Base-by-base conservation (phyloP, 2,113 vertebrate species). In the Tragelaphus strepsiceros region DNA sequence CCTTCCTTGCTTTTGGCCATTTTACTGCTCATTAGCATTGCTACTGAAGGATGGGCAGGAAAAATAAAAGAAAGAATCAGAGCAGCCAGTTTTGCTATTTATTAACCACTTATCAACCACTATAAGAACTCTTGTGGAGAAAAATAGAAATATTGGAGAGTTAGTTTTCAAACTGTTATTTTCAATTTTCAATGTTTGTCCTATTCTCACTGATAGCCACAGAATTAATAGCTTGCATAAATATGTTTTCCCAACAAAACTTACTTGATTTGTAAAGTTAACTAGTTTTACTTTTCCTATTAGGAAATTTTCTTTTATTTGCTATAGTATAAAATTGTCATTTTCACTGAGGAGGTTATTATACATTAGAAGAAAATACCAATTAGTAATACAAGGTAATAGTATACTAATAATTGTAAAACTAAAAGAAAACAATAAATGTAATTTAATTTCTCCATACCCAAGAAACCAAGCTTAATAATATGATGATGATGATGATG, bases 21-120 rank as follows among this genome's bases (percentile, higher is more conserved):
- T 97, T 96, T 94, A 28, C 80, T 95, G 84, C 89, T 97, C 46
- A 97, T 97, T 97, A 97, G 88, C 86, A 98, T 81, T 83, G 92
- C 39, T 53, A 91, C 71, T 83, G 92, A 97, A 96, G 86, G 58
- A 58, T 91, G 17, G 35, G 93, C 46, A 93, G 54, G 61, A 97
- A 97, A 93, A 91, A 83, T 3, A 83, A 87, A 88, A 54, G 39
- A 39, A 96, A 87, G 49, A 88, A 54, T 83, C 87, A 74, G 90
- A 98, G 71, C 39, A 74, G n/a, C 14, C 78, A 46, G 13, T 78
- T 95, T 95, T 95, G 46, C 51, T 91, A 92, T 88, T 85, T 96
- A 90, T 96, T 97, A 96, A 95, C 93, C 71, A 10, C 67, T 97
- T 92, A 67, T 80, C 85, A 92, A 77, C 81, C 85, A 88, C 67